Conservation (phyloP, 2,888 invertebrate species). For the Carpatolechia fugitivella region DNA sequence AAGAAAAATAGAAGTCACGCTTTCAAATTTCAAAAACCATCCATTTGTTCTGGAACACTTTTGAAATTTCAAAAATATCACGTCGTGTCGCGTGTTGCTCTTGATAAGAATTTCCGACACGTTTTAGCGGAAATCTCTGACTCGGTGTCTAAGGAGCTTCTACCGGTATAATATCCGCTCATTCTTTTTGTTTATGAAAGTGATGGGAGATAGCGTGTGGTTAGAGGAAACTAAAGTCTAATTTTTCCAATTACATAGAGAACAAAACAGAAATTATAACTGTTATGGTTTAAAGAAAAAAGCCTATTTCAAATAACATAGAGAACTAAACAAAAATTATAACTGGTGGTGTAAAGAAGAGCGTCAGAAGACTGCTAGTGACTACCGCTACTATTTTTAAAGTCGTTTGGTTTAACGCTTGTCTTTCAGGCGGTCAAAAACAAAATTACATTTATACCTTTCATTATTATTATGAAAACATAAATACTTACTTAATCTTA, state of each 20-base stretch:
- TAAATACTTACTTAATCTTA: too few relatives aligned
- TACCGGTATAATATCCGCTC: slow-evolving; percentile 39
- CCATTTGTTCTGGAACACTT: slow-evolving; percentile 17
- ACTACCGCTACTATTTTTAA: too few relatives aligned
- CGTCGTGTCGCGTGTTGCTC: slow-evolving; percentile 17
- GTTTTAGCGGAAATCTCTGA: slow-evolving; percentile 40
- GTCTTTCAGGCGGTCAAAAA: too few relatives aligned
- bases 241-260: slow-evolving; percentile 10
- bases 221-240: background rate
- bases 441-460: too few relatives aligned
- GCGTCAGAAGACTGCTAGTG: too few relatives aligned
- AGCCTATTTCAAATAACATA: too few relatives aligned
- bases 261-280: too few relatives aligned
- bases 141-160: slow-evolving; percentile 45
- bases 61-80: slow-evolving; percentile 27
- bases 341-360: too few relatives aligned
- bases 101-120: slow-evolving; percentile 36
- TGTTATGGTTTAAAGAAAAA: too few relatives aligned
- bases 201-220: background rate
- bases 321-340: too few relatives aligned
- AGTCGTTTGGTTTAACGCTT: too few relatives aligned
- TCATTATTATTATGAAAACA: too few relatives aligned
- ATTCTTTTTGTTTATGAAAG: slow-evolving; percentile 26
- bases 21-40: slow-evolving; percentile 10
- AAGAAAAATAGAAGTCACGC: background rate